A percentile compares a stretch with the other conserved stretches of the same genome.
Evolutionary conservation across 2,113 vertebrate genomes (phyloP).

Genomic region (Sus scrofa): DNA sequence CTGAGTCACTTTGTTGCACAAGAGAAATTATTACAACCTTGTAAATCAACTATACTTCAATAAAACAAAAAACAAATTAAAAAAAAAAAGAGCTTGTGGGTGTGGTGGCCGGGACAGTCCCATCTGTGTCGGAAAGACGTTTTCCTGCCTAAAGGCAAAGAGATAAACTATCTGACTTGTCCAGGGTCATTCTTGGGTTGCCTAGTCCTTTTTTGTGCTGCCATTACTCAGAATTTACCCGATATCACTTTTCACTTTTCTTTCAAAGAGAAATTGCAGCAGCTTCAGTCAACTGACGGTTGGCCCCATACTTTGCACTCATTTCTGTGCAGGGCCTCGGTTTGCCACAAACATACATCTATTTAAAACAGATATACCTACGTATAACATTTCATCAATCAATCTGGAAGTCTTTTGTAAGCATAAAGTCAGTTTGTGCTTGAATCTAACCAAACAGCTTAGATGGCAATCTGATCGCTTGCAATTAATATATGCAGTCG

Average conservation of each 20-base stretch:
- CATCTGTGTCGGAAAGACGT: not conserved
- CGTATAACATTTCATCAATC: conserved; percentile 56
- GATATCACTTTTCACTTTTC: not conserved
- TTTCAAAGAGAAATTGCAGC: conserved; percentile 49
- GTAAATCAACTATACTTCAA: too few relatives aligned
- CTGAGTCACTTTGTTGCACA: too few relatives aligned
- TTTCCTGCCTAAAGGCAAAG: conserved; percentile 38
- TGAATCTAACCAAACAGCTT: conserved; percentile 47
- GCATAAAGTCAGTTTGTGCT: conserved; percentile 13
- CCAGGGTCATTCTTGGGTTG: not conserved
- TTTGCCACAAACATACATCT: not conserved
- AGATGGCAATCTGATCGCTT: not conserved
- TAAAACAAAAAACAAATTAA: too few relatives aligned
- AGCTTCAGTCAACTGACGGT: not conserved
- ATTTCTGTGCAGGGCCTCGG: conserved; percentile 1
- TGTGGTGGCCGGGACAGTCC: not conserved
- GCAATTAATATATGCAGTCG: conserved; percentile 7
- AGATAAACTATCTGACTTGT: conserved; percentile 20
- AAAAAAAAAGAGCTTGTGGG: not conserved
- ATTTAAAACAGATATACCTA: conserved; percentile 47
- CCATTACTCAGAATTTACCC: not conserved
- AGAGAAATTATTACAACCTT: too few relatives aligned
- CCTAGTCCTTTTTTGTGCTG: not conserved
- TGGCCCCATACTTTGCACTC: not conserved
- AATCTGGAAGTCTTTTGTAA: conserved; percentile 62